Conservation (phyloP, 2,888 invertebrate species). For the Furcula furcula region DNA sequence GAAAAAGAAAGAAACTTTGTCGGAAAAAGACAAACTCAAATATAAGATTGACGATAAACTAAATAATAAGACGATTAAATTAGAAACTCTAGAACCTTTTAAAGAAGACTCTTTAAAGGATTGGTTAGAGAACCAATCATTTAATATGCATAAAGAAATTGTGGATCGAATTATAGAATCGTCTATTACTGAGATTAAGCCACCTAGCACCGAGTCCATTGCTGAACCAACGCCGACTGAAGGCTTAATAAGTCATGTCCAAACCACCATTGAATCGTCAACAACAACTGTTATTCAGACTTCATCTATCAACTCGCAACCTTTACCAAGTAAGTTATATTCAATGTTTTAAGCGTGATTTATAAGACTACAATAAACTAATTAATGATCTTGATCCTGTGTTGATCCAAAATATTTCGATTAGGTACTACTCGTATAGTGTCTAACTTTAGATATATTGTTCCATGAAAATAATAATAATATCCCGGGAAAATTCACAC, state of each 20-base stretch:
- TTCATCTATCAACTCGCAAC: conserved; percentile 59
- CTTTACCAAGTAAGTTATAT: conserved; percentile 64
- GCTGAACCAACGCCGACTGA: conserved; percentile 63
- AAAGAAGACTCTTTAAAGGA: too few species aligned
- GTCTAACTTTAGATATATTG: too few species aligned
- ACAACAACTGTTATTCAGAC: conserved; percentile 40
- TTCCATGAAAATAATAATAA: too few species aligned
- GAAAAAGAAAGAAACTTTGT: conserved; percentile 58
- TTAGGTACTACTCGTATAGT: too few species aligned
- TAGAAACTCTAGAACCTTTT: conserved; percentile 38
- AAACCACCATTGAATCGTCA: conserved; percentile 29
- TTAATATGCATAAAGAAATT: too few species aligned
- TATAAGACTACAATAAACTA: too few species aligned
- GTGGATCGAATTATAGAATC: conserved; percentile 59
- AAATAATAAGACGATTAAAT: conserved; percentile 39
- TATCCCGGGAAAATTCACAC: too few species aligned
- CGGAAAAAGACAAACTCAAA: conserved; percentile 60
- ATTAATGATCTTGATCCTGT: too few species aligned
- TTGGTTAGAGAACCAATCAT: too few species aligned
- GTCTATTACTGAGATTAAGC: conserved; percentile 46
- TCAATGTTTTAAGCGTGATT: too few species aligned
- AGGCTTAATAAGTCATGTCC: conserved; percentile 45
- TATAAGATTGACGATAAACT: conserved; percentile 51
- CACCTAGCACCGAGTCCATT: conserved; percentile 28
- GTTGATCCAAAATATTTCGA: too few species aligned